phyloP scores from a whole-genome alignment of 2,797 vertebrate genomes.

The Spondyliosoma cantharus region DNA sequence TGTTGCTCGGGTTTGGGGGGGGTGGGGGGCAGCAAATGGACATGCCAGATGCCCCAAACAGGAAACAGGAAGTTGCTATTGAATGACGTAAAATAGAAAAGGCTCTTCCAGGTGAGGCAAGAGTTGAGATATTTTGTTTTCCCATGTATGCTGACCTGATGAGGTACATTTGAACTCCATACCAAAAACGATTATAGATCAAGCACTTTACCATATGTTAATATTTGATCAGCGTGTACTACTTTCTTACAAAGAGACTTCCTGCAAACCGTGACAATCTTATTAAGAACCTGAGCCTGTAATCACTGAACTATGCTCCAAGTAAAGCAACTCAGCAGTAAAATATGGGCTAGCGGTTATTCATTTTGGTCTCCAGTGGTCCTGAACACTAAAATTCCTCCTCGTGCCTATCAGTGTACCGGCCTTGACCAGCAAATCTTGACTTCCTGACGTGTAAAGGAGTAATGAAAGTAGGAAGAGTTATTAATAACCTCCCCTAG shows the following conservation, averaged over 20 bases:
- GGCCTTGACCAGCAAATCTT: slow-evolving; percentile 76
- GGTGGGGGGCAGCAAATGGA: slow-evolving; percentile 72
- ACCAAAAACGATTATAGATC: slow-evolving; percentile 14
- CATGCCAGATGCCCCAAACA: slow-evolving; percentile 82
- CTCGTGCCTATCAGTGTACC: slow-evolving; percentile 63
- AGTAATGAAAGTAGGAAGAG: slow-evolving; percentile 76
- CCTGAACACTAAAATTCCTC: slow-evolving; percentile 66
- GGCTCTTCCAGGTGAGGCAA: slow-evolving; percentile 80
- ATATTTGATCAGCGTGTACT: neutral
- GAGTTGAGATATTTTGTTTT: slow-evolving; percentile 67
- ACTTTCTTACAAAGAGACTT: neutral
- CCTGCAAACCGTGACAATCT: neutral
- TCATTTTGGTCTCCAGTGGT: slow-evolving; percentile 59
- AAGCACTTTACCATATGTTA: slow-evolving; percentile 34
- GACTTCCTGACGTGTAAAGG: slow-evolving; percentile 76
- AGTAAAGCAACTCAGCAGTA: slow-evolving; percentile 28
- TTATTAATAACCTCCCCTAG: slow-evolving; percentile 76
- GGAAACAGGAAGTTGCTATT: slow-evolving; percentile 86
- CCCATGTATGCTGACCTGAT: slow-evolving; percentile 41
- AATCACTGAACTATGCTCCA: slow-evolving; percentile 45
- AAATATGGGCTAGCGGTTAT: slow-evolving; percentile 44
- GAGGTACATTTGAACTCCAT: slow-evolving; percentile 33
- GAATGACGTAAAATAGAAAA: slow-evolving; percentile 77
- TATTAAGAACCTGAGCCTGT: neutral
- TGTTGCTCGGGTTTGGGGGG: slow-evolving; percentile 68